These are phyloP conservation scores for Mystacides longicornis DNA, from an alignment of 2,888 invertebrate species.

Conservation along the genomic window DNA sequence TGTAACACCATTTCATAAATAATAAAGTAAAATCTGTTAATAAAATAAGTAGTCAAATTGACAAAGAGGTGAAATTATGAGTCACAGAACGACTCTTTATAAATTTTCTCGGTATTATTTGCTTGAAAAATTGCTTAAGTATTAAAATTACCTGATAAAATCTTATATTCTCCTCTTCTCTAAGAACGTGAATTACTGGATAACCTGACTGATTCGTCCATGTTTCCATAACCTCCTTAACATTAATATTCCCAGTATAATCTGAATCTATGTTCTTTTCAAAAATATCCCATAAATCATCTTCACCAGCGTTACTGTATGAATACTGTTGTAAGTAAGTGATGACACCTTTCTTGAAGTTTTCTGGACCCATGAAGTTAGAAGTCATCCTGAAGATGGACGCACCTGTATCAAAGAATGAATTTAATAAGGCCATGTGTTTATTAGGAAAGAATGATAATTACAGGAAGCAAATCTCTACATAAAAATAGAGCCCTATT, in stretches of 20 bases:
- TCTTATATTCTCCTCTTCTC: slow-evolving; percentile 36
- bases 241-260: slow-evolving; percentile 36
- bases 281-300: slow-evolving; percentile 60
- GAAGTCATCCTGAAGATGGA: slow-evolving; percentile 66
- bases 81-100: too few species aligned
- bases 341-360: slow-evolving; percentile 47
- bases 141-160: slow-evolving; percentile 20
- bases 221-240: slow-evolving; percentile 36
- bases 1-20: too few species aligned
- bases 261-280: slow-evolving; percentile 44
- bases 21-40: too few species aligned
- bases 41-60: too few species aligned
- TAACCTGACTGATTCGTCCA: slow-evolving; percentile 64
- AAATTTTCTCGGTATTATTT: too few species aligned
- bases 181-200: slow-evolving; percentile 52
- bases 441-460: too few species aligned
- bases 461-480: too few species aligned
- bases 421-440: too few species aligned
- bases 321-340: slow-evolving; percentile 45
- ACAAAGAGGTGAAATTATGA: too few species aligned
- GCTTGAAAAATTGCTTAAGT: too few species aligned
- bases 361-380: slow-evolving; percentile 57
- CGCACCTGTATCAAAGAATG: slow-evolving; percentile 42
- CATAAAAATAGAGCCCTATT: too few species aligned
- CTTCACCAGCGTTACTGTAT: slow-evolving; percentile 53